Conservation (phyloP, 2,888 invertebrate species). For the Protodeltote pygarga region DNA sequence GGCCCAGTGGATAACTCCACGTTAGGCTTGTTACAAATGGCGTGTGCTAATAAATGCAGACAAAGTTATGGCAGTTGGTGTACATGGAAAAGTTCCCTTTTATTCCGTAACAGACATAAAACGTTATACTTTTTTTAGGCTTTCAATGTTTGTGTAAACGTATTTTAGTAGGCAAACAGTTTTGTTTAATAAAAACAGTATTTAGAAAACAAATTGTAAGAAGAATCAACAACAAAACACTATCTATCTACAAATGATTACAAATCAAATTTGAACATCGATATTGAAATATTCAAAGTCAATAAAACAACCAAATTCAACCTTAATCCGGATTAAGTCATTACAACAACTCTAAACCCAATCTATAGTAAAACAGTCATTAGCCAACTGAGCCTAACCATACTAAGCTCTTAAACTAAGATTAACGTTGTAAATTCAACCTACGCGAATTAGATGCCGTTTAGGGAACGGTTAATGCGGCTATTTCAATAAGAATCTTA, state of each 20-base stretch:
- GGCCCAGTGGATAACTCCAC: slow-evolving; percentile 2
- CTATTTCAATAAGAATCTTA: slow-evolving; percentile 43
- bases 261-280: not conserved
- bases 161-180: slow-evolving; percentile 14
- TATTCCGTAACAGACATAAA: no score
- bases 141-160: slow-evolving; percentile 17
- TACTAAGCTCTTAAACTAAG: slow-evolving; percentile 33
- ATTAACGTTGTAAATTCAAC: slow-evolving; percentile 52
- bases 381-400: slow-evolving; percentile 19
- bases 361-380: slow-evolving; percentile 20
- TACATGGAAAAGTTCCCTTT: slow-evolving; percentile 28
- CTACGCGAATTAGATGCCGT: slow-evolving; percentile 52
- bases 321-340: slow-evolving; percentile 29
- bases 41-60: slow-evolving; percentile 39
- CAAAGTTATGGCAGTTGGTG: slow-evolving; percentile 40
- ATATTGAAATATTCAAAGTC: slow-evolving; percentile 6
- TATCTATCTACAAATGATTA: not conserved
- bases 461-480: no score
- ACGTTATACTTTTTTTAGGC: slow-evolving; percentile 8
- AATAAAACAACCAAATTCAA: slow-evolving; percentile 31
- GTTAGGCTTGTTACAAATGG: slow-evolving; percentile 19
- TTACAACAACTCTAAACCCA: slow-evolving; percentile 21
- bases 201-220: no score
- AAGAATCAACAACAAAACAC: no score
- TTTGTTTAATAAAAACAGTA: no score